These are phyloP conservation scores for Lepidostoma basale DNA, from an alignment of 1,140 invertebrate species.

Conservation along the genomic window DNA sequence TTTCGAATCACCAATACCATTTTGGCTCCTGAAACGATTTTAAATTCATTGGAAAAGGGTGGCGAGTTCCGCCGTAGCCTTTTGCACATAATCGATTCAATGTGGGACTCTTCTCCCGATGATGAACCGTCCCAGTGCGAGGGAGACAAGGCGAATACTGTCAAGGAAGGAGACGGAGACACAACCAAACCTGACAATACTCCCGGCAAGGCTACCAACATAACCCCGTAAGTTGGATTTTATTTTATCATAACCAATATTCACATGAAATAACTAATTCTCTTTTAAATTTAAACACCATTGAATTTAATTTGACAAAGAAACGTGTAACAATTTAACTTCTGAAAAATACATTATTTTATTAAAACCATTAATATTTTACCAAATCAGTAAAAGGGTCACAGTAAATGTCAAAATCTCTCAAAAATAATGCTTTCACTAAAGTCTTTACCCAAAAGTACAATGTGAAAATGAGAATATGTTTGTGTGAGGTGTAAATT, in stretches of 20 bases:
- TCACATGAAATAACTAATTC: too few relatives aligned
- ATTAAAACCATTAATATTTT: too few relatives aligned
- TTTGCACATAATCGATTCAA: conserved; percentile 66
- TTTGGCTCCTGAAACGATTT: conserved; percentile 29
- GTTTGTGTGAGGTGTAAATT: too few relatives aligned
- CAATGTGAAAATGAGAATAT: too few relatives aligned
- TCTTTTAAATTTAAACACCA: too few relatives aligned
- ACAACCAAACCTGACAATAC: conserved; percentile 49
- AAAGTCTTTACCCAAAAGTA: too few relatives aligned
- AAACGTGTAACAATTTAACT: too few relatives aligned
- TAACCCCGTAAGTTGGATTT: conserved; percentile 62
- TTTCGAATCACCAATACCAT: conserved; percentile 21
- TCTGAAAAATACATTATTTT: too few relatives aligned
- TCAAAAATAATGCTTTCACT: too few relatives aligned
- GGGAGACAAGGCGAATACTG: conserved; percentile 48
- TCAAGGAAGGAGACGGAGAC: conserved; percentile 53
- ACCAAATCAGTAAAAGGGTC: too few relatives aligned
- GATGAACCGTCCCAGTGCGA: conserved; percentile 63
- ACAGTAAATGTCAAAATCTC: too few relatives aligned
- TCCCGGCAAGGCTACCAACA: conserved; percentile 55
- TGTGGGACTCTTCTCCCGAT: conserved; percentile 63
- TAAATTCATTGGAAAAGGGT: conserved; percentile 49
- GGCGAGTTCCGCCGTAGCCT: conserved; percentile 63
- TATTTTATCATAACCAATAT: background rate
- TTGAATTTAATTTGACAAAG: too few relatives aligned